These are phyloP conservation scores for Eledone cirrhosa DNA, from an alignment of 2,888 invertebrate genomes.

Conservation along the genomic window DNA sequence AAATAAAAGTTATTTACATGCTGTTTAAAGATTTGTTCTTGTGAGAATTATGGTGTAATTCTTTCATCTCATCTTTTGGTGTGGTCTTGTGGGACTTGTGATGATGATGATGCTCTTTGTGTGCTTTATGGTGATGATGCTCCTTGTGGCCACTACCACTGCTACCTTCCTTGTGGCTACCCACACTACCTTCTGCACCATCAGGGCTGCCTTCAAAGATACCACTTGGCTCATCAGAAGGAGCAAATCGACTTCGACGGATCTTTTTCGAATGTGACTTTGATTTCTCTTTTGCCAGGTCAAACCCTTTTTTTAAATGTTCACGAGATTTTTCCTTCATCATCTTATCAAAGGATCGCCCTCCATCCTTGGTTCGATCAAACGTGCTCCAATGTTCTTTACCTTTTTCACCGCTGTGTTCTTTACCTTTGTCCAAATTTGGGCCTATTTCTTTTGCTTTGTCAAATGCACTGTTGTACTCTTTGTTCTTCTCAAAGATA, in stretches of 20 bases:
- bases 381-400: conserved; percentile 23
- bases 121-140: conserved; percentile 32
- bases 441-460: conserved; percentile 12
- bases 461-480: not conserved
- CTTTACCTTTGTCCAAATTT: conserved; percentile 1
- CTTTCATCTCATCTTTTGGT: conserved; percentile 35
- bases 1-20: not conserved
- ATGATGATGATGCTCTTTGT: conserved; percentile 38
- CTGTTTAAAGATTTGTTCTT: conserved; percentile 26
- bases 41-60: conserved; percentile 45
- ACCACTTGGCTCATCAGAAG: not conserved
- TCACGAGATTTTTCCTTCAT: conserved; percentile 24
- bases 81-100: conserved; percentile 48
- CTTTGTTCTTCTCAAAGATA: conserved; percentile 17
- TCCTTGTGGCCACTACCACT: conserved; percentile 35
- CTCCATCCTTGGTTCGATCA: conserved; percentile 11
- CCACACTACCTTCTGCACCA: conserved; percentile 15
- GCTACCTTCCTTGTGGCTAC: conserved; percentile 22
- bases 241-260: conserved; percentile 1
- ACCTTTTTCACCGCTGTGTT: conserved; percentile 5
- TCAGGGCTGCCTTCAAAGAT: not conserved
- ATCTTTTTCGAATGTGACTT: not conserved
- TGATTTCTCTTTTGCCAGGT: not conserved
- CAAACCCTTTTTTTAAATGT: not conserved
- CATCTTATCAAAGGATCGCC: conserved; percentile 15